These are phyloP conservation scores for Corbicula japonica DNA, from an alignment of 2,888 invertebrate genomes.

Conservation along the genomic window DNA sequence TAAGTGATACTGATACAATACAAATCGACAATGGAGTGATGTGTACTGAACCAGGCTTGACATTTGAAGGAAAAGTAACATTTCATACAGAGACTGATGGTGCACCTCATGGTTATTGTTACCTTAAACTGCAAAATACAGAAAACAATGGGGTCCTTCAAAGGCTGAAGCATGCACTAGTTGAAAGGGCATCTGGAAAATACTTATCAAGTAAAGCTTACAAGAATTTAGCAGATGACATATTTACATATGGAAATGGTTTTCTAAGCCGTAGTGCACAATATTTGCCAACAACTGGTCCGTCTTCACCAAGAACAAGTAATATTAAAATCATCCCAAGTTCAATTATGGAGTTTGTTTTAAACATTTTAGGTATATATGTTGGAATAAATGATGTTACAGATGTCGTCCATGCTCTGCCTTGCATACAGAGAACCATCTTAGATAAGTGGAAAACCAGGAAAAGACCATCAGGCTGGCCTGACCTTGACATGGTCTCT, in stretches of 20 bases:
- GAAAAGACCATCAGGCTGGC: constrained; percentile 16
- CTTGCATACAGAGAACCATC: neutral
- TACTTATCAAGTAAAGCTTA: too few species aligned
- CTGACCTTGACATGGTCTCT: neutral
- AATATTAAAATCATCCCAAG: too few species aligned
- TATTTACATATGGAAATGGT: too few species aligned
- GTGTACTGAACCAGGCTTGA: neutral
- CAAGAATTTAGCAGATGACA: too few species aligned
- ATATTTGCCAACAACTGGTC: constrained; percentile 21
- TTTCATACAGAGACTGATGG: neutral
- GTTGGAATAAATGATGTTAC: neutral
- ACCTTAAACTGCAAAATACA: too few species aligned
- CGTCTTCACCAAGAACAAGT: constrained; percentile 14
- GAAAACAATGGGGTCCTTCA: too few species aligned
- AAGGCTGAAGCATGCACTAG: too few species aligned
- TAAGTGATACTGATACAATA: neutral
- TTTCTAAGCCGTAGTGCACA: constrained; percentile 1
- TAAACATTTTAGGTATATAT: too few species aligned
- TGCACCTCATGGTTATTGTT: neutral
- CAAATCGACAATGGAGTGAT: neutral
- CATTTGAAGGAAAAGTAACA: neutral
- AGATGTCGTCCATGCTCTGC: constrained; percentile 30
- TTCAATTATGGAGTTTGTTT: too few species aligned
- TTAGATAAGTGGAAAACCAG: constrained; percentile 14
- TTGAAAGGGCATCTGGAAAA: too few species aligned